Evolutionary conservation across 2,888 invertebrate species (phyloP), one percentile per base, ranked within the genome.

Genomic region (Hypomecis atomaria): DNA sequence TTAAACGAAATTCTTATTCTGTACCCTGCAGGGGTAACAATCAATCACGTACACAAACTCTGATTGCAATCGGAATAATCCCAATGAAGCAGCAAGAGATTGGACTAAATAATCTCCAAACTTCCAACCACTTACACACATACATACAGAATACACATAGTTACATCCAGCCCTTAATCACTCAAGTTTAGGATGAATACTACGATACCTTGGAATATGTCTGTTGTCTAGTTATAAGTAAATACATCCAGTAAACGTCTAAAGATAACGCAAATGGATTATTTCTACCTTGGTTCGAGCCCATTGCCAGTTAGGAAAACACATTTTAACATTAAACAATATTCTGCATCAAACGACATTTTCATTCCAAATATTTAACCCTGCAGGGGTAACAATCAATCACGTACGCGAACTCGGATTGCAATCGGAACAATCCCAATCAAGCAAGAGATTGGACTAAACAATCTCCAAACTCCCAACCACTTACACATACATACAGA

Each of bases 151-250:
- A 13, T 11, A 56, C 56, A 59, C 52, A 62, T 59, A n/a, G n/a
- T n/a, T n/a, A 69, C 55, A 61, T 58, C 56, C 47, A 56, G 48
- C 59, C 67, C 75, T 77, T 82, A 82, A 82, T 82, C 79, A 81
- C 79, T 67, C 80, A 82, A 82, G 76, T 82, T 82, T 75, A 62
- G 62, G 78, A 74, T n/a, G n/a, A n/a, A n/a, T n/a, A n/a, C n/a
- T n/a, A n/a, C n/a, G n/a, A n/a, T n/a, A n/a, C n/a, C n/a, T n/a
- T n/a, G n/a, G n/a, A n/a, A n/a, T n/a, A n/a, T n/a, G n/a, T n/a
- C n/a, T n/a, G n/a, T n/a, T n/a, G n/a, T n/a, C n/a, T n/a, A n/a
- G n/a, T n/a, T n/a, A n/a, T n/a, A n/a, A n/a, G n/a, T n/a, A n/a
- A n/a, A n/a, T n/a, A n/a, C n/a, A n/a, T n/a, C n/a, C n/a, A n/a